Evolutionary conservation across 2,888 invertebrate species (phyloP), one percentile per base, ranked within the genome.

Genomic region (Patella depressa): DNA sequence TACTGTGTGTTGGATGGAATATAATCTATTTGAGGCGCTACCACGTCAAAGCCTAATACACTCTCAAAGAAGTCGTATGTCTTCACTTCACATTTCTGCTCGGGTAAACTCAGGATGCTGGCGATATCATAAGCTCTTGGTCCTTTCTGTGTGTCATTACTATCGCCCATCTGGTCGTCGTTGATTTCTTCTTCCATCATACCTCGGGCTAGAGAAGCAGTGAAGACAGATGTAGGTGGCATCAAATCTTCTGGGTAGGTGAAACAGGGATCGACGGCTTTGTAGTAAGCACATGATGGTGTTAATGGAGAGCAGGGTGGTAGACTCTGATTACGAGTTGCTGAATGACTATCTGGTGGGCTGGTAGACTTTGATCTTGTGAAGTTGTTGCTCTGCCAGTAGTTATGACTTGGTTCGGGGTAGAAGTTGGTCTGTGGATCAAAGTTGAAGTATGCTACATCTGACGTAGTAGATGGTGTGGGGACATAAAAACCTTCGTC

Each of bases 201-300:
- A 14, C 65, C 24, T 14, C 65, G 19, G 11, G 65, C 65, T 24
- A 65, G 19, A 12, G 65, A 65, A 19, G 19, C 24, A 14, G 65
- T 19, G 65, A 65, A 65, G 11, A 65, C 11, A 24, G 65, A 65
- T 12, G 65, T 65, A 1, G 65, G 65, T 12, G 65, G 65, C 24
- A 65, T 19, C 12, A 65, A 14, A 24, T 65, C 65, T 65, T 65
- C 65, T 24, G 65, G 65, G 24, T 65, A 65, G 3, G 24, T 24
- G 24, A 65, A 65, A 11, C 14, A 24, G 0, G 65, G 65, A 3
- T 19, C 24, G 3, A n/a, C 2, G 24, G 65, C 19, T 9, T 65
- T 65, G 19, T 65, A 65, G 19, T 65, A 65, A 3, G 65, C 65
- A 65, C 65, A 65, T 19, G 65, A 65, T 65, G 65, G 65, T 12